Evolutionary conservation across 92 coral and sea anemone genomes (phyloP).

Genomic region (Porites cylindrica): DNA sequence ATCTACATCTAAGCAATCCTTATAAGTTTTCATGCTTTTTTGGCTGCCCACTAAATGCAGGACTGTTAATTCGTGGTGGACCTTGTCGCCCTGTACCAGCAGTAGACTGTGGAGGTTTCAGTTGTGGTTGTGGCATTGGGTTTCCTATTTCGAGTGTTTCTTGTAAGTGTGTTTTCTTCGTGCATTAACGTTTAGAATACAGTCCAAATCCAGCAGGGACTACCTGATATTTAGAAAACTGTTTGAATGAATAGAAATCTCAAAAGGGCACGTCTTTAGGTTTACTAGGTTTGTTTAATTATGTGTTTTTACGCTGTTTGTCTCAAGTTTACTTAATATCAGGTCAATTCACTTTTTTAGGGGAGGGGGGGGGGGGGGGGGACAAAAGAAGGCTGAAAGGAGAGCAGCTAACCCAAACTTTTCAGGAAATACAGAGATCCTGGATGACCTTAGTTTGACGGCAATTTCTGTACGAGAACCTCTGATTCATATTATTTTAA

Average conservation of each 20-base stretch:
- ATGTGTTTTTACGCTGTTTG: too few relatives aligned
- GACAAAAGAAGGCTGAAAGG: too few relatives aligned
- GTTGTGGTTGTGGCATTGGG: conserved; percentile 36
- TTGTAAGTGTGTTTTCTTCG: conserved; percentile 5
- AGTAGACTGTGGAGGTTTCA: conserved; percentile 12
- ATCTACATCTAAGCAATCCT: background rate
- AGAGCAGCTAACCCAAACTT: too few relatives aligned
- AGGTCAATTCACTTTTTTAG: too few relatives aligned
- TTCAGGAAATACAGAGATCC: too few relatives aligned
- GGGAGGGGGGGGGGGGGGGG: too few relatives aligned
- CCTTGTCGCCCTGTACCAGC: conserved; percentile 26
- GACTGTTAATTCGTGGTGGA: conserved; percentile 25
- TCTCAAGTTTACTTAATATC: too few relatives aligned
- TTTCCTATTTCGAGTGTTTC: conserved; percentile 11
- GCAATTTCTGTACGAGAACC: background rate
- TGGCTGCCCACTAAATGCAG: background rate
- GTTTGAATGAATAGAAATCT: too few relatives aligned
- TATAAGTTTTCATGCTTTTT: conserved; percentile 4
- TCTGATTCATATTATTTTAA: background rate
- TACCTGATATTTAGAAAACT: too few relatives aligned
- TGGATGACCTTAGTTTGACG: too few relatives aligned
- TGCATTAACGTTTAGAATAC: background rate
- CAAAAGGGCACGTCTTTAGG: too few relatives aligned
- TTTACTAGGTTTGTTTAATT: too few relatives aligned
- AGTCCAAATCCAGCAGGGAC: background rate